Evolutionary conservation across 2,797 vertebrate genomes (phyloP).

Genomic region (Eidolon dupreanum): DNA sequence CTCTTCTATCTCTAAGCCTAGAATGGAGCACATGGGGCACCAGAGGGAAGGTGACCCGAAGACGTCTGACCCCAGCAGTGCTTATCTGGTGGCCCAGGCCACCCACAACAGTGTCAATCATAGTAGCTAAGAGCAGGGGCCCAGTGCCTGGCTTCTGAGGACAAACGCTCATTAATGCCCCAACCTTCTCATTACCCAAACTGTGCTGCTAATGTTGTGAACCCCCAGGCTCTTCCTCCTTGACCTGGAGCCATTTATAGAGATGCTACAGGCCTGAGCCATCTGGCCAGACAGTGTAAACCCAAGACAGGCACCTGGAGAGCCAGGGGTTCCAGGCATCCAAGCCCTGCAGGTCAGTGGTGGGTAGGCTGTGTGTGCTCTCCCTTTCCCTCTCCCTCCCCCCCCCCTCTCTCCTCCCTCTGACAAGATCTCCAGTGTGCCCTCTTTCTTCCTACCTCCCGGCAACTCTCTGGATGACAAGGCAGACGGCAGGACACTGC

Average conservation of each 20-base stretch:
- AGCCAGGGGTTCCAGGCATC: slow-evolving; percentile 40
- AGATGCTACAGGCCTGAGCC: slow-evolving; percentile 31
- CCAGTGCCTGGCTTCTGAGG: neutral
- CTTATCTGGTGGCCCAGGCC: slow-evolving; percentile 33
- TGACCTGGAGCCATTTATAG: slow-evolving; percentile 50
- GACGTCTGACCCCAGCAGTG: neutral
- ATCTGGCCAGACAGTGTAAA: slow-evolving; percentile 66
- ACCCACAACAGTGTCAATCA: slow-evolving; percentile 51
- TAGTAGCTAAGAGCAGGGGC: slow-evolving; percentile 2
- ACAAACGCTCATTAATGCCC: slow-evolving; percentile 62
- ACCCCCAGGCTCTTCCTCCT: slow-evolving; percentile 43
- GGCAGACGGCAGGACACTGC: neutral
- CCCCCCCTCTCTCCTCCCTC: neutral
- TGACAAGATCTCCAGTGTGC: neutral
- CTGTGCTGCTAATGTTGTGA: slow-evolving; percentile 47
- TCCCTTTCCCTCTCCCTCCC: neutral
- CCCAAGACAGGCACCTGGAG: neutral
- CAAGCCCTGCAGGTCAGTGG: slow-evolving; percentile 72
- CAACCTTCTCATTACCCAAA: slow-evolving; percentile 63
- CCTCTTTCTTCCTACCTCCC: neutral
- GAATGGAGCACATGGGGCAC: neutral
- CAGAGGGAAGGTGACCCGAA: neutral
- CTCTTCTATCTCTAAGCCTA: neutral
- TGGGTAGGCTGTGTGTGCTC: neutral
- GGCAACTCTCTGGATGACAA: neutral